Percentiles rank a stretch among this genome's conserved stretches.
Conservation (phyloP, 2,113 vertebrate genomes). For the Phrynosoma blainvillii region DNA sequence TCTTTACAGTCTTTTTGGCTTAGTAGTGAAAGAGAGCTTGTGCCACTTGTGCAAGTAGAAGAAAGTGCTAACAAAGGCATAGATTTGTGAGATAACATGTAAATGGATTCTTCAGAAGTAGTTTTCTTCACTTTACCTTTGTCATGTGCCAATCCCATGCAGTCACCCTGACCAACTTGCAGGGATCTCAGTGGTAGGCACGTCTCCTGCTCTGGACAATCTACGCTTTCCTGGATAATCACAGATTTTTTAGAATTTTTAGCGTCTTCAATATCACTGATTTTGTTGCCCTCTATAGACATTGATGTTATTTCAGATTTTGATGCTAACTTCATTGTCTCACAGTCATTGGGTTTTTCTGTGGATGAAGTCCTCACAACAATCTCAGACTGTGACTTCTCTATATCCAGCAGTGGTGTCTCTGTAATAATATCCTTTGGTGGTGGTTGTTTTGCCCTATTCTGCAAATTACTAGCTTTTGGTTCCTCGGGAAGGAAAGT, state of each 20-base stretch:
- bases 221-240: constrained; percentile 39
- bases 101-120: constrained; percentile 49
- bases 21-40: not conserved
- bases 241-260: constrained; percentile 49
- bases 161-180: constrained; percentile 51
- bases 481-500: constrained; percentile 75
- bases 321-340: constrained; percentile 48
- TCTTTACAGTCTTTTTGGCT: not conserved
- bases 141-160: constrained; percentile 26
- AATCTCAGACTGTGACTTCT: constrained; percentile 29
- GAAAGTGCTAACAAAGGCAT: constrained; percentile 57
- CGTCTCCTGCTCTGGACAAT: not conserved
- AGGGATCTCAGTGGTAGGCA: constrained; percentile 41
- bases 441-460: constrained; percentile 58
- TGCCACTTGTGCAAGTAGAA: constrained; percentile 20
- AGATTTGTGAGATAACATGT: constrained; percentile 51
- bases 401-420: not conserved
- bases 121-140: constrained; percentile 53
- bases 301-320: constrained; percentile 43
- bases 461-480: constrained; percentile 63
- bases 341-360: constrained; percentile 39
- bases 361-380: constrained; percentile 44
- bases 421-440: constrained; percentile 49
- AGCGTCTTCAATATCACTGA: constrained; percentile 51
- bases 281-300: constrained; percentile 55